A percentile compares a stretch with the other conserved stretches of the same genome.
Evolutionary conservation across 2,113 vertebrate genomes (phyloP).

Genomic region (pig (Sus scrofa)): T2T-Sscrofa CM000812.6:146038001-146038500

Average conservation of each 20-base stretch:
- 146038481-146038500: too few relatives aligned
- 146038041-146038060: background rate
- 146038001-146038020: background rate
- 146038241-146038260: background rate
- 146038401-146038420: too few relatives aligned
- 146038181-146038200: background rate
- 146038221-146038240: background rate
- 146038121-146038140: background rate
- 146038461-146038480: too few relatives aligned
- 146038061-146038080: background rate
- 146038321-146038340: background rate
- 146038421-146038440: too few relatives aligned
- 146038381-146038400: background rate
- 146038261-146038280: background rate
- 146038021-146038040: background rate
- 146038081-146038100: background rate
- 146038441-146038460: too few relatives aligned
- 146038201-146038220: background rate
- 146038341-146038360: background rate
- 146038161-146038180: background rate
- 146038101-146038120: background rate
- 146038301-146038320: background rate
- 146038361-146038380: background rate
- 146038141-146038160: background rate
- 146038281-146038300: background rate